These are phyloP conservation scores for Matsumurasca onukii DNA, from an alignment of 1,140 invertebrate species.

Conservation along the genomic window DNA sequence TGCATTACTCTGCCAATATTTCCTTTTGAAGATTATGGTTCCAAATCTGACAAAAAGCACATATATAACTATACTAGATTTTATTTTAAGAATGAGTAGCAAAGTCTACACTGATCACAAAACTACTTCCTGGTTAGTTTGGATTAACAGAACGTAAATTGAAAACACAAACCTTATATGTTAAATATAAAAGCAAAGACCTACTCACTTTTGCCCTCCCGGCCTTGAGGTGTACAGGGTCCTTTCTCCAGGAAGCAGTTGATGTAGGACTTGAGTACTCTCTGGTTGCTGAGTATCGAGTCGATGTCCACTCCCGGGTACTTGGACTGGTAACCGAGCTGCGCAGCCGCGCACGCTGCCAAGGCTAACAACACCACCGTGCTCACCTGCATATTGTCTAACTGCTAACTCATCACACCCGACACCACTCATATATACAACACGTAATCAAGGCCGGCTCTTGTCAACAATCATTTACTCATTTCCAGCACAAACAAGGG, in stretches of 20 bases:
- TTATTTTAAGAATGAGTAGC: neutral
- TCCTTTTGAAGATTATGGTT: neutral
- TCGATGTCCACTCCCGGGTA: neutral
- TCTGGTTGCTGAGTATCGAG: neutral
- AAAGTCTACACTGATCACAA: neutral
- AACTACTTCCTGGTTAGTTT: too few species aligned
- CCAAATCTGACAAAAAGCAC: neutral
- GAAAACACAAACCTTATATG: neutral
- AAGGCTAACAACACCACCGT: neutral
- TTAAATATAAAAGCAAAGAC: neutral
- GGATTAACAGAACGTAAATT: too few species aligned
- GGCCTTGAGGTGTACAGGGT: conserved; percentile 66
- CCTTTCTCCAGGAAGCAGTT: conserved; percentile 67
- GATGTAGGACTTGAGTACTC: conserved; percentile 61
- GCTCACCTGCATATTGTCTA: neutral
- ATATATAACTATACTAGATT: neutral
- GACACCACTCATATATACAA: too few species aligned
- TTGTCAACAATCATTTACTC: too few species aligned
- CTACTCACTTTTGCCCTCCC: conserved; percentile 67
- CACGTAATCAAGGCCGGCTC: too few species aligned
- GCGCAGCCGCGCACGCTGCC: neutral
- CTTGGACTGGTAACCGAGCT: neutral
- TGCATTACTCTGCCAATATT: too few species aligned
- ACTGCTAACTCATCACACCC: too few species aligned
- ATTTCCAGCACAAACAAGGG: too few species aligned